Evolutionary conservation across 2,888 invertebrate species (phyloP).

Genomic region (Linnaemya tessellans): DNA sequence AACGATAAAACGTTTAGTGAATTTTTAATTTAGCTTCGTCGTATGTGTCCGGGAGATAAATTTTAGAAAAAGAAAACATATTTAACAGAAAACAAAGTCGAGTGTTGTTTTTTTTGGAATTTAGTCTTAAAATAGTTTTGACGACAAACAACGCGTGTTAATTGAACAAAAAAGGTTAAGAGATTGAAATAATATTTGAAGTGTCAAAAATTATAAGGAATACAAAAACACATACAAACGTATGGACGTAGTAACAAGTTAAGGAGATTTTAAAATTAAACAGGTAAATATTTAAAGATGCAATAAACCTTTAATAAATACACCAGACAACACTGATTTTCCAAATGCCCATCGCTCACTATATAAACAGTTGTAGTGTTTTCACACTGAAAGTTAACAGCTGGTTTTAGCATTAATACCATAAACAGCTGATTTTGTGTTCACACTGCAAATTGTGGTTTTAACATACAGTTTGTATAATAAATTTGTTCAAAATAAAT

Average conservation of each 20-base stretch:
- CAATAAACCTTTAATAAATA: not conserved
- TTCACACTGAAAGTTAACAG: no score
- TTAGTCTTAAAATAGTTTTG: slow-evolving; percentile 5
- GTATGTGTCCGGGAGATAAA: slow-evolving; percentile 14
- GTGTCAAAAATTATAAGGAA: not conserved
- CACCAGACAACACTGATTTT: no score
- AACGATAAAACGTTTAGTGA: slow-evolving; percentile 42
- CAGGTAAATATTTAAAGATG: slow-evolving; percentile 2
- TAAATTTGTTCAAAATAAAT: no score
- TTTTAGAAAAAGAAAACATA: not conserved
- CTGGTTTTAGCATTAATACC: no score
- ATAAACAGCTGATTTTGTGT: no score
- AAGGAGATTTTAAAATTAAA: not conserved
- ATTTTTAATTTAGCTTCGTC: slow-evolving; percentile 55
- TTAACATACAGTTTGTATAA: no score
- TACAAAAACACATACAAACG: not conserved
- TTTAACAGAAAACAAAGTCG: not conserved
- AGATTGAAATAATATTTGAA: not conserved
- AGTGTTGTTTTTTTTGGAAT: not conserved
- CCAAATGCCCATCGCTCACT: no score
- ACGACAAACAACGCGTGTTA: not conserved
- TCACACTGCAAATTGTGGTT: no score
- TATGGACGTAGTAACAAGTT: no score
- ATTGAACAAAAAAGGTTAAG: not conserved
- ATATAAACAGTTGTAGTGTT: no score